phyloP scores from a whole-genome alignment of 2,113 vertebrate species.

The Stigmatopora argus region DNA sequence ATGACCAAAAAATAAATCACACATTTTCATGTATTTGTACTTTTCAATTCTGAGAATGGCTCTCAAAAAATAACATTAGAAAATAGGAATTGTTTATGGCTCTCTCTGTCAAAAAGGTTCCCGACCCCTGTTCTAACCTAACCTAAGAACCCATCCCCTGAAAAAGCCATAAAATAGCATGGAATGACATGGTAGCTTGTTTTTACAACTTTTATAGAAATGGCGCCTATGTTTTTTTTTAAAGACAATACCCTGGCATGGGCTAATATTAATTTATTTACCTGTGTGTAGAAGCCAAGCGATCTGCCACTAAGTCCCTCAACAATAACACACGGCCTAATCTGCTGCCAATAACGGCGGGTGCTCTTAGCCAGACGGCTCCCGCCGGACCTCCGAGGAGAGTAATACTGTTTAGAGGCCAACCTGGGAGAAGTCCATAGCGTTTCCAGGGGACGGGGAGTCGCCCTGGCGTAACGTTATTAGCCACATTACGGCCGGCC shows the following conservation, averaged over 20 bases:
- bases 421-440: slow-evolving; percentile 51
- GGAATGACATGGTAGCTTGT: no score
- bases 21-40: no score
- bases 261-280: slow-evolving; percentile 46
- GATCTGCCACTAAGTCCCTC: slow-evolving; percentile 57
- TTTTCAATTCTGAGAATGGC: no score
- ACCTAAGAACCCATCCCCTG: no score
- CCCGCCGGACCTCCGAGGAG: slow-evolving; percentile 48
- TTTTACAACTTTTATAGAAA: no score
- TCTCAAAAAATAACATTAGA: no score
- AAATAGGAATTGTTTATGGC: no score
- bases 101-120: no score
- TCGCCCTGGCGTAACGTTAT: slow-evolving; percentile 57
- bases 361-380: slow-evolving; percentile 64
- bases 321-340: slow-evolving; percentile 66
- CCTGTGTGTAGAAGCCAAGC: slow-evolving; percentile 47
- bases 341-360: slow-evolving; percentile 67
- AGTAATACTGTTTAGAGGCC: slow-evolving; percentile 63
- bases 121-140: no score
- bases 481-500: slow-evolving; percentile 52
- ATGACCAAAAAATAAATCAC: no score
- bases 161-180: not conserved
- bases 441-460: slow-evolving; percentile 53
- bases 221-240: no score
- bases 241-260: slow-evolving; percentile 7